Evolutionary conservation across 2,797 vertebrate species (phyloP).

Genomic region (Chelon auratus): DNA sequence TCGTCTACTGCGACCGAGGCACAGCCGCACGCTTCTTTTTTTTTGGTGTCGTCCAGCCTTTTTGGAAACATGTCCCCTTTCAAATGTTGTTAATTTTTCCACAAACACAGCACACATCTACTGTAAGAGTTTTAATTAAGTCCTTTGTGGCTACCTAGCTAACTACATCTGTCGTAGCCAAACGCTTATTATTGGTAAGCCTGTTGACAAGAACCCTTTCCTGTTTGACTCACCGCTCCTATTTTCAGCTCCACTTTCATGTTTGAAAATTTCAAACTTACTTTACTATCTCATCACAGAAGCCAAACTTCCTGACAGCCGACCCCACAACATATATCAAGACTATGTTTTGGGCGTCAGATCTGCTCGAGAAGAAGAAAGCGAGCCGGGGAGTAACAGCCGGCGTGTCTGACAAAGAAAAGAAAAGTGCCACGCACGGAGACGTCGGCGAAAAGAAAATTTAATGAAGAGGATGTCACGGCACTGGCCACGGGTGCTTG

Average conservation of each 20-base stretch:
- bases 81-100: slow-evolving; percentile 24
- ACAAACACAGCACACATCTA: slow-evolving; percentile 34
- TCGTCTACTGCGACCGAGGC: slow-evolving; percentile 4
- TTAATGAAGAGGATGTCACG: slow-evolving; percentile 14
- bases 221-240: slow-evolving; percentile 61
- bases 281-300: slow-evolving; percentile 52
- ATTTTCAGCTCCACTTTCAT: slow-evolving; percentile 67
- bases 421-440: slow-evolving; percentile 3
- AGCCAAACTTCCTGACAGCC: slow-evolving; percentile 56
- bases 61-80: background rate
- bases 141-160: slow-evolving; percentile 48
- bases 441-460: slow-evolving; percentile 19
- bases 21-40: background rate
- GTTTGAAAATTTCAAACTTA: slow-evolving; percentile 46
- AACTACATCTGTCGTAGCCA: slow-evolving; percentile 54
- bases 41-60: background rate
- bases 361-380: slow-evolving; percentile 21
- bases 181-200: slow-evolving; percentile 45
- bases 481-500: background rate
- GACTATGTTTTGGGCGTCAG: slow-evolving; percentile 35
- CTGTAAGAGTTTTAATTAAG: slow-evolving; percentile 60
- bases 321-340: slow-evolving; percentile 46
- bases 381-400: background rate
- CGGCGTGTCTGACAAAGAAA: slow-evolving; percentile 17
- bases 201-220: slow-evolving; percentile 49